Evolutionary conservation across 2,113 vertebrate genomes (phyloP).

Genomic region (Glaucidium brasilianum): DNA sequence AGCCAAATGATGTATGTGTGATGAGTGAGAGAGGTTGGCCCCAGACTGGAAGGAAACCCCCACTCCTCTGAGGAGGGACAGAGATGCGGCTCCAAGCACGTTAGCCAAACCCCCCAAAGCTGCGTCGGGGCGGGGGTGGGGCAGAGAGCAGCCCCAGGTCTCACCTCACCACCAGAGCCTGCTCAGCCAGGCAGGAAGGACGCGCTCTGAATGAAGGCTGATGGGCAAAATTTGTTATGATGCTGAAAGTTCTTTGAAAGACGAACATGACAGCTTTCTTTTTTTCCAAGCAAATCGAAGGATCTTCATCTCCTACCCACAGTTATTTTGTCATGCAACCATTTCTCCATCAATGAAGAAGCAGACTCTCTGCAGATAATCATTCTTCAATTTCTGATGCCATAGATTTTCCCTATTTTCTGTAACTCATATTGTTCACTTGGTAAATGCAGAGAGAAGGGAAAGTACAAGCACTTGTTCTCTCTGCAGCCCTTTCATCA

Average conservation of each 20-base stretch:
- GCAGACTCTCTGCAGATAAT: constrained; percentile 16
- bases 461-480: constrained; percentile 8
- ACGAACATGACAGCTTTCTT: not conserved
- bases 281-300: not conserved
- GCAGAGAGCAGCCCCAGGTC: too few species aligned
- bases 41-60: too few species aligned
- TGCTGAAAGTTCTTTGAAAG: not conserved
- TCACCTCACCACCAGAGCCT: not conserved
- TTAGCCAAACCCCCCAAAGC: fast-evolving
- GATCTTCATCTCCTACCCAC: constrained; percentile 11
- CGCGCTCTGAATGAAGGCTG: not conserved
- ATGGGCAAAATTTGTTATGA: not conserved
- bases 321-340: constrained; percentile 44
- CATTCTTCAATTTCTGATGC: constrained; percentile 40
- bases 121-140: too few species aligned
- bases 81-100: fast-evolving
- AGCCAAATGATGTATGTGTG: not conserved
- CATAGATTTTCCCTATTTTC: constrained; percentile 31
- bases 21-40: not conserved
- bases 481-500: constrained; percentile 47
- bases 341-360: constrained; percentile 5
- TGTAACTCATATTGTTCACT: constrained; percentile 24
- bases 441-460: constrained; percentile 19
- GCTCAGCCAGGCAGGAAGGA: not conserved
- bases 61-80: not conserved